Evolutionary conservation across 2,797 vertebrate genomes (phyloP).

Genomic region (Cyprinodon diabolis): DNA sequence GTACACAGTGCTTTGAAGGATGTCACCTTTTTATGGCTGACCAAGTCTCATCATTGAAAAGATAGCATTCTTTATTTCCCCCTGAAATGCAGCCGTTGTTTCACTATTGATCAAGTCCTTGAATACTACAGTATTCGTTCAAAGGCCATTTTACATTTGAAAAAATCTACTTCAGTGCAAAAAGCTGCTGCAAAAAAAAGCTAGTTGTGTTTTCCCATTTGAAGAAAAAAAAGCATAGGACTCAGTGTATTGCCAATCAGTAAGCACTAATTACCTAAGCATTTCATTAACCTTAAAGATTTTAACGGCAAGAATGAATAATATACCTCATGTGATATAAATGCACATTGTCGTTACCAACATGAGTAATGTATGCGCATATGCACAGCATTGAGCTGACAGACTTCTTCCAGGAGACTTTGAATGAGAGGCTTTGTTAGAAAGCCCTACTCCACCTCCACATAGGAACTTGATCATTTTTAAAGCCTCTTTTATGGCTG

Average conservation of each 20-base stretch:
- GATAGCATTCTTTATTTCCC: neutral
- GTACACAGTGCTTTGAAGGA: no score
- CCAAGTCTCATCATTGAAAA: no score
- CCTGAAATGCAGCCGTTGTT: neutral
- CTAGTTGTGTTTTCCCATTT: neutral
- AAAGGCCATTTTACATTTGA: neutral
- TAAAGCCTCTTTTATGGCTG: constrained; percentile 28
- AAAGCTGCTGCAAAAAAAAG: neutral
- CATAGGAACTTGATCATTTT: constrained; percentile 20
- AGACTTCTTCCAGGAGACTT: constrained; percentile 5
- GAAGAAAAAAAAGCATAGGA: neutral
- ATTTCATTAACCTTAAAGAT: neutral
- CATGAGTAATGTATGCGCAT: neutral
- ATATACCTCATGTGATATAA: neutral
- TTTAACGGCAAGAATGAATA: neutral
- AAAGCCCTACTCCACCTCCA: constrained; percentile 19
- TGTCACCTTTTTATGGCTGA: no score
- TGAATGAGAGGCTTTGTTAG: constrained; percentile 23
- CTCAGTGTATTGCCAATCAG: neutral
- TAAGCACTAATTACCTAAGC: neutral
- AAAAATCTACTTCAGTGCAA: neutral
- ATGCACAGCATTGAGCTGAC: neutral
- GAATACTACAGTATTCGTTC: neutral
- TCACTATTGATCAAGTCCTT: neutral
- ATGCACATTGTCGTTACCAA: neutral